phyloP scores from a whole-genome alignment of 2,113 vertebrate genomes.

The Sclerurus mexicanus region DNA sequence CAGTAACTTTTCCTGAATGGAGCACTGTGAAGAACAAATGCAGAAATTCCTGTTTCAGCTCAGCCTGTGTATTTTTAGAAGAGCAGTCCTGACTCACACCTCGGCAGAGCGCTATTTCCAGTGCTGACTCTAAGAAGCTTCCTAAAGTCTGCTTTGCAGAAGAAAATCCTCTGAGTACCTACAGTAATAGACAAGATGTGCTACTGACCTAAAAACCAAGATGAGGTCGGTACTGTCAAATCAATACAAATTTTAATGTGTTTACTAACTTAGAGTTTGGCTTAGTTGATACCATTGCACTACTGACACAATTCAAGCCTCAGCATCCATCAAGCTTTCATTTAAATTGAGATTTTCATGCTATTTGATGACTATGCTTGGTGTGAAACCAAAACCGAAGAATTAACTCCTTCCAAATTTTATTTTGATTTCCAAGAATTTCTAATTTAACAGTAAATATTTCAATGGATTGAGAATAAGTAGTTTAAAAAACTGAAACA shows the following conservation, averaged over 20 bases:
- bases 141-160: background rate
- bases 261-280: background rate
- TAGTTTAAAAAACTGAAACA: constrained; percentile 35
- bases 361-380: background rate
- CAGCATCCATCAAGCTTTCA: background rate
- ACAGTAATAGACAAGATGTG: background rate
- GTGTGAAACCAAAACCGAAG: background rate
- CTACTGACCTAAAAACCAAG: background rate
- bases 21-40: background rate
- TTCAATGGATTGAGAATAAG: constrained; percentile 21
- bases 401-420: background rate
- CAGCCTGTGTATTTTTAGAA: background rate
- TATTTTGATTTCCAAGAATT: background rate
- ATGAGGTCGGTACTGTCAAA: background rate
- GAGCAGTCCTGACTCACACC: background rate
- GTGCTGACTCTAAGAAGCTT: background rate
- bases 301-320: background rate
- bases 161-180: background rate
- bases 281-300: background rate
- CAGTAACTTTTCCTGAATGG: background rate
- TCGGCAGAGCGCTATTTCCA: background rate
- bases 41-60: background rate
- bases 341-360: background rate
- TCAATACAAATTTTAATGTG: background rate
- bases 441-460: background rate